Evolutionary conservation across 2,888 invertebrate species (phyloP).

Genomic region (Cheilosia urbana): DNA sequence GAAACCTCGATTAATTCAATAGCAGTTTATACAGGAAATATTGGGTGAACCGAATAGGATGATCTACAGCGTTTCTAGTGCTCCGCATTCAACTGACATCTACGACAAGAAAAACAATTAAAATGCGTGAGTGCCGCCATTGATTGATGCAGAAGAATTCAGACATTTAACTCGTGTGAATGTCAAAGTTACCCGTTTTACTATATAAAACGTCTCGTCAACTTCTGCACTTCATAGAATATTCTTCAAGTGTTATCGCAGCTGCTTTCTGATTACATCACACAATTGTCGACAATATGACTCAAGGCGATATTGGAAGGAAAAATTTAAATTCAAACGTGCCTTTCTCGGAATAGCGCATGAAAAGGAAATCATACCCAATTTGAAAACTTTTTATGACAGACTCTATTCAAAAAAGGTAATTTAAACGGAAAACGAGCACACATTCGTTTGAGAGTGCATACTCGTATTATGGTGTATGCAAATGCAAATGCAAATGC

Average conservation of each 20-base stretch:
- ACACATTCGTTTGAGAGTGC: background rate
- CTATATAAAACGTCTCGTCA: background rate
- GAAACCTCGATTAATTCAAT: too few species aligned
- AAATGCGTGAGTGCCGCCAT: too few species aligned
- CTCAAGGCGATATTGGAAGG: slow-evolving; percentile 35
- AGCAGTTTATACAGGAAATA: too few species aligned
- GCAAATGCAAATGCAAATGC: slow-evolving; percentile 55
- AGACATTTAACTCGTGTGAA: background rate
- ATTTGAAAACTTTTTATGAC: slow-evolving; percentile 21
- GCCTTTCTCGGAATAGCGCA: slow-evolving; percentile 33
- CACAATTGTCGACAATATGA: slow-evolving; percentile 44
- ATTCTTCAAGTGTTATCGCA: slow-evolving; percentile 37
- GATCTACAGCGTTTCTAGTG: too few species aligned
- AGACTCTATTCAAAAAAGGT: slow-evolving; percentile 27
- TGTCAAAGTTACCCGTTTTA: background rate
- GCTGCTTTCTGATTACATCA: slow-evolving; percentile 59
- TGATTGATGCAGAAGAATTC: too few species aligned
- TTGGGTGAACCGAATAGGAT: too few species aligned
- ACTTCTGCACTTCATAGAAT: slow-evolving; percentile 6
- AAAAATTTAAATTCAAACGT: slow-evolving; percentile 47
- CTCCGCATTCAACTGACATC: too few species aligned
- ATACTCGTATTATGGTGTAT: too few species aligned
- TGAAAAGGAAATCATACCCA: slow-evolving; percentile 13
- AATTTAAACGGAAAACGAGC: slow-evolving; percentile 23
- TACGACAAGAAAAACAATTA: too few species aligned